A percentile compares a stretch with the other conserved stretches of the same genome.
These are phyloP conservation scores for Luperina nickerlii DNA, from an alignment of 2,888 invertebrate species.

Conservation along the genomic window DNA sequence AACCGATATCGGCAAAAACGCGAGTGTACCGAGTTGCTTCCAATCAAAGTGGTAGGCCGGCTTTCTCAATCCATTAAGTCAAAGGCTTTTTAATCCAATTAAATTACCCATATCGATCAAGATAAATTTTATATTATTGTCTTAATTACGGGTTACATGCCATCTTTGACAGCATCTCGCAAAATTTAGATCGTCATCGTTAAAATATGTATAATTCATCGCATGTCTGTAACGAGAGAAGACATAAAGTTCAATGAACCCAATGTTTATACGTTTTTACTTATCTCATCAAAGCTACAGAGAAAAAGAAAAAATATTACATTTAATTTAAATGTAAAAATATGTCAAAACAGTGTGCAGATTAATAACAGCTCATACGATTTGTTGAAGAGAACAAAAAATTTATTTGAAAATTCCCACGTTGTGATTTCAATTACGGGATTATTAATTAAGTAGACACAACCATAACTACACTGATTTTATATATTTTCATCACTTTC, in stretches of 20 bases:
- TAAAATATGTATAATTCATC: constrained; percentile 32
- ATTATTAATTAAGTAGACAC: constrained; percentile 64
- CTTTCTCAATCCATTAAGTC: constrained; percentile 79
- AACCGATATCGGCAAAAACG: constrained; percentile 78
- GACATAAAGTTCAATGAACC: constrained; percentile 16
- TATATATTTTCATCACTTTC: constrained; percentile 63
- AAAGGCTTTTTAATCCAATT: constrained; percentile 79
- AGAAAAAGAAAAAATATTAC: not conserved
- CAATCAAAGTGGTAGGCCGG: constrained; percentile 68
- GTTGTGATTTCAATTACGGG: constrained; percentile 60
- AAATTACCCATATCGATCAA: constrained; percentile 75
- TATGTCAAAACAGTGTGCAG: not conserved
- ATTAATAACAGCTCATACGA: not conserved
- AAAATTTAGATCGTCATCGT: constrained; percentile 58
- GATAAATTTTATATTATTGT: constrained; percentile 75
- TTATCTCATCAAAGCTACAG: not conserved
- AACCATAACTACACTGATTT: constrained; percentile 58
- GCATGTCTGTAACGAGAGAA: constrained; percentile 10
- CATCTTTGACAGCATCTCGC: constrained; percentile 68
- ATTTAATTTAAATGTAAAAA: not conserved
- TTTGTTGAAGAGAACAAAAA: constrained; percentile 19
- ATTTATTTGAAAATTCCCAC: constrained; percentile 59
- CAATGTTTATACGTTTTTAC: not conserved
- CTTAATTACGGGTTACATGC: constrained; percentile 76
- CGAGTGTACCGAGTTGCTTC: constrained; percentile 66